These are phyloP conservation scores for Campoplex nolae DNA, from an alignment of 2,888 invertebrate species.

Conservation along the genomic window DNA sequence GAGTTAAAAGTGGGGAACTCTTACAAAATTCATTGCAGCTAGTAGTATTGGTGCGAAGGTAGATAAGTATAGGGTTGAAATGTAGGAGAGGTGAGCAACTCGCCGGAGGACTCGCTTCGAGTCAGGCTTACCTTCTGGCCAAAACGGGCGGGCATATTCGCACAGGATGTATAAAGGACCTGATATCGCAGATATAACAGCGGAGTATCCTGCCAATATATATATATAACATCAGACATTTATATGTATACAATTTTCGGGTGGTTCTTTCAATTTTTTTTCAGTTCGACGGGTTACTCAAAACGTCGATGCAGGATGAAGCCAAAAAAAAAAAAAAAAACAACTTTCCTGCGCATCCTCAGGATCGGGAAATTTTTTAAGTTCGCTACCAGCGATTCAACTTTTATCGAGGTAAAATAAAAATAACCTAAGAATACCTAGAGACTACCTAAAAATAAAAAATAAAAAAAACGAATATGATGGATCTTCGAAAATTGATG, in stretches of 20 bases:
- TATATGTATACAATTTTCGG: slow-evolving; percentile 3
- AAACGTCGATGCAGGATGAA: neutral
- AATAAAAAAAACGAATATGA: neutral
- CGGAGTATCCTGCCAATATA: neutral
- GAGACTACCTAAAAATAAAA: neutral
- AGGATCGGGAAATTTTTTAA: slow-evolving; percentile 1
- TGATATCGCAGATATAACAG: slow-evolving; percentile 24
- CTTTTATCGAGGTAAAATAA: slow-evolving; percentile 7
- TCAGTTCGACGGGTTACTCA: neutral
- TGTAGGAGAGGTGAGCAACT: slow-evolving; percentile 74
- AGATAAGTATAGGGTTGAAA: slow-evolving; percentile 83
- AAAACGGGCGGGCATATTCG: slow-evolving; percentile 57
- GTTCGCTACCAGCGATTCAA: neutral
- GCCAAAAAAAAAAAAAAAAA: neutral
- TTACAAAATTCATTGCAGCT: slow-evolving; percentile 7
- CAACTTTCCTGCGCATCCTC: neutral
- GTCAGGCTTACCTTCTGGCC: slow-evolving; percentile 67
- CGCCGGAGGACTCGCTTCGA: slow-evolving; percentile 66
- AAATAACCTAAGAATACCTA: neutral
- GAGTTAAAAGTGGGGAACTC: slow-evolving; percentile 16
- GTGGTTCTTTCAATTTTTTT: neutral
- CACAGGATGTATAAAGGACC: slow-evolving; percentile 21
- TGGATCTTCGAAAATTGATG: slow-evolving; percentile 8
- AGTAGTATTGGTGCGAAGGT: slow-evolving; percentile 70
- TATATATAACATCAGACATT: neutral